Evolutionary conservation across 2,797 vertebrate genomes (phyloP), one percentile per base, ranked within the genome.

Genomic region (Sebastes wilsoni): DNA sequence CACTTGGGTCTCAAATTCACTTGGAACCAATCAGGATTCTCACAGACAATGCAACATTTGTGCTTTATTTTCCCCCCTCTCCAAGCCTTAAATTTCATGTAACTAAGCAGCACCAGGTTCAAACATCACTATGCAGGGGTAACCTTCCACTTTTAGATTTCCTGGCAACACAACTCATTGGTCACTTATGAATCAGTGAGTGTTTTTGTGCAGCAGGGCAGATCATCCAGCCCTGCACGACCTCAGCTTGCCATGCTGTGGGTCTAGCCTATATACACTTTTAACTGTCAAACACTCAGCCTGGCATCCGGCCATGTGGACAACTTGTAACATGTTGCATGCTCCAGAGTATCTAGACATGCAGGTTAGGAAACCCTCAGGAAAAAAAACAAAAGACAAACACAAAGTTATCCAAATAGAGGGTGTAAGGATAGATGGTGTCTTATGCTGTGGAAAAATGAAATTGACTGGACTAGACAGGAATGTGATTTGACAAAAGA

Each of bases 321-420:
- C 88, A 85, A 54, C 55, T 82, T 66, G 34, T 23, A 87, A 80
- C 85, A 78, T n/a, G 67, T 64, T 72, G 72, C 60, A 73, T 34
- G 10, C 46, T 34, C 22, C 22, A 52, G 2, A 75, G 66, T 67
- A 64, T 68, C 11, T 13, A 28, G 9, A 60, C 38, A 30, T 23
- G 11, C 59, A 75, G 60, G 61, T 59, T 1, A 28, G 61, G 36
- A 9, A 68, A 75, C 18, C 42, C 23, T 34, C 38, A 20, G 25
- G 16, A 22, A 36, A 28, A 10, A 66, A n/a, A 3, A 56, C 5
- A n/a, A 16, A 66, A 22, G 3, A 56, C 3, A 1, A 75, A 56
- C 7, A 36, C 3, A 28, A 23, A 4, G 28, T n/a, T 52, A 32
- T 52, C 28, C 42, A 49, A 27, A 27, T 27, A 12, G 9, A 58